phyloP scores from a whole-genome alignment of 2,113 vertebrate species.

The Crotalus viridis region DNA sequence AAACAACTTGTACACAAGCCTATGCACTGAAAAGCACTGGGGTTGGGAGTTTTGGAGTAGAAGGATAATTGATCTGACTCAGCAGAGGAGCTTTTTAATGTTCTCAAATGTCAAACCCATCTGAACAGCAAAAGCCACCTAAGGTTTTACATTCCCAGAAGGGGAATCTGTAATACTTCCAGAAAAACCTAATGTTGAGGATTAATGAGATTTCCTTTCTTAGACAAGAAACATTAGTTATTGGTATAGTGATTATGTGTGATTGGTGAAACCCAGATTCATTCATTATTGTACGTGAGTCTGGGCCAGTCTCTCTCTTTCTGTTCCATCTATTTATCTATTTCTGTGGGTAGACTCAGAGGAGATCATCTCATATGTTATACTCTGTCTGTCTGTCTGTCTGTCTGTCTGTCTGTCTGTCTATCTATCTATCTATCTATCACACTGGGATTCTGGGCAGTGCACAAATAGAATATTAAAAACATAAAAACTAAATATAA shows the following conservation, averaged over 20 bases:
- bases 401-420: rapidly evolving
- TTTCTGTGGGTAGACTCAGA: background rate
- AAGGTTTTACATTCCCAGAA: background rate
- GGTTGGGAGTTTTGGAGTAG: background rate
- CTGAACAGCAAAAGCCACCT: background rate
- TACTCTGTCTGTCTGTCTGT: background rate
- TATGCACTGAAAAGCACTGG: background rate
- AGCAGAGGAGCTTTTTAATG: background rate
- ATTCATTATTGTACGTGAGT: background rate
- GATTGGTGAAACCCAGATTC: background rate
- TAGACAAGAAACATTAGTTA: background rate
- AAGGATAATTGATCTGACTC: background rate
- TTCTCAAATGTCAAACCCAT: background rate
- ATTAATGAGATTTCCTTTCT: background rate
- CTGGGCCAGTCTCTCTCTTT: background rate
- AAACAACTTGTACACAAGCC: background rate
- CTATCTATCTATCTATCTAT: background rate
- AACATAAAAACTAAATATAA: background rate
- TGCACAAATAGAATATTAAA: background rate
- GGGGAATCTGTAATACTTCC: background rate
- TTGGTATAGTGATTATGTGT: background rate
- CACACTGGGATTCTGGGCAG: background rate
- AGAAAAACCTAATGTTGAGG: background rate
- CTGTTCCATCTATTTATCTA: background rate
- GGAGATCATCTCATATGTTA: background rate